Conservation (phyloP, 2,113 vertebrate species). For the Mus pahari region DNA sequence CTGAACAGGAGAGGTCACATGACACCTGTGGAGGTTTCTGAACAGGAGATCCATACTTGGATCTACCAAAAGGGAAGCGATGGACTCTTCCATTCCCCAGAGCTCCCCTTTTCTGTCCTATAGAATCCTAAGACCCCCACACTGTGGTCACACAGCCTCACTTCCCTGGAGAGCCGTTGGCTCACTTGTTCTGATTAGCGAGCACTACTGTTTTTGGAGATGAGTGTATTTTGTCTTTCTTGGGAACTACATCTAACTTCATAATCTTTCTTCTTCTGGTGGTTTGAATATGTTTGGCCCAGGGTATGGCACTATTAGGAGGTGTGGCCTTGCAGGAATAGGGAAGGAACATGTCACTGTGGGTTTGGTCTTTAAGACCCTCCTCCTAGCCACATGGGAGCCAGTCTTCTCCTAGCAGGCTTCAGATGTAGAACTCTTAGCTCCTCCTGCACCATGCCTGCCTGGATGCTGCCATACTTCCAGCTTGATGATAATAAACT, state of each 20-base stretch:
- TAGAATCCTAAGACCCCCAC: neutral
- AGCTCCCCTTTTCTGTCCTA: neutral
- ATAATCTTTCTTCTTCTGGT: neutral
- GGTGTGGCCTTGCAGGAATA: too few relatives aligned
- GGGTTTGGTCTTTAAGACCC: too few relatives aligned
- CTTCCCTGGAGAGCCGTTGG: neutral
- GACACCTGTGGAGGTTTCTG: neutral
- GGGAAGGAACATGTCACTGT: too few relatives aligned
- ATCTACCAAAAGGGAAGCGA: neutral
- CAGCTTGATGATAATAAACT: too few relatives aligned
- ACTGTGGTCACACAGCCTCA: neutral
- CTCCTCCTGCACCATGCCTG: too few relatives aligned
- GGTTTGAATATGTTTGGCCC: too few relatives aligned
- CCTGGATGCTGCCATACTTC: too few relatives aligned
- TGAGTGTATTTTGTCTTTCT: neutral
- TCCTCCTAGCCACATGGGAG: too few relatives aligned
- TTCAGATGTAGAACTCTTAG: too few relatives aligned
- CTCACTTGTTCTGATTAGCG: neutral
- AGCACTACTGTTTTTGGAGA: neutral
- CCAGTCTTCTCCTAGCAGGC: too few relatives aligned
- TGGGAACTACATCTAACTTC: neutral
- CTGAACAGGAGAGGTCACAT: neutral
- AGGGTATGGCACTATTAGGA: too few relatives aligned
- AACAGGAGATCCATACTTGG: neutral
- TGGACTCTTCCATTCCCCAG: neutral